Percentiles rank a stretch among this genome's conserved stretches.
Evolutionary conservation across 2,113 vertebrate genomes (phyloP).

Genomic region (Anthoscopus minutus): DNA sequence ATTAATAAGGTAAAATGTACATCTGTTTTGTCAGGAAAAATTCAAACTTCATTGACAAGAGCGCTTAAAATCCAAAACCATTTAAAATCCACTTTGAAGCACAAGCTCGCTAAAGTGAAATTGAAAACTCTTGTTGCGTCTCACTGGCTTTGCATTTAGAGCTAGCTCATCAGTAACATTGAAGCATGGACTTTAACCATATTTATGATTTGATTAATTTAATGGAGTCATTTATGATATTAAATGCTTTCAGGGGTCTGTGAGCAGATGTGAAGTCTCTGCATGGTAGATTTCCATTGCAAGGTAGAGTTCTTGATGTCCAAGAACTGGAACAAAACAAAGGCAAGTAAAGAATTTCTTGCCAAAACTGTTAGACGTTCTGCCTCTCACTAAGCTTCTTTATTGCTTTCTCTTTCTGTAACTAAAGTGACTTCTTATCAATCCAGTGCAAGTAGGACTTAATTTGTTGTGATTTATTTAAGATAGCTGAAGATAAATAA

Average conservation of each 20-base stretch:
- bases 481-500: background rate
- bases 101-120: background rate
- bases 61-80: background rate
- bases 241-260: background rate
- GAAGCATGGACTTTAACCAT: background rate
- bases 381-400: background rate
- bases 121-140: background rate
- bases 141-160: background rate
- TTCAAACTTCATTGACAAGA: background rate
- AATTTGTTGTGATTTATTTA: background rate
- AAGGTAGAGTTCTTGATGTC: background rate
- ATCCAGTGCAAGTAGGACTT: background rate
- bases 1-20: background rate
- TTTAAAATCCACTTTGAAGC: background rate
- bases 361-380: background rate
- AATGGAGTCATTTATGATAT: background rate
- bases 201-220: background rate
- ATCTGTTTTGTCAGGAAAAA: background rate
- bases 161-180: background rate
- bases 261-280: background rate
- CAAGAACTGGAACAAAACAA: background rate
- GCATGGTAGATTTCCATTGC: background rate
- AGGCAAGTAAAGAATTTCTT: background rate
- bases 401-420: background rate
- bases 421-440: background rate